These are phyloP conservation scores for Diplogasteroides magnus DNA, from an alignment of 1,140 invertebrate species.

Conservation along the genomic window DNA sequence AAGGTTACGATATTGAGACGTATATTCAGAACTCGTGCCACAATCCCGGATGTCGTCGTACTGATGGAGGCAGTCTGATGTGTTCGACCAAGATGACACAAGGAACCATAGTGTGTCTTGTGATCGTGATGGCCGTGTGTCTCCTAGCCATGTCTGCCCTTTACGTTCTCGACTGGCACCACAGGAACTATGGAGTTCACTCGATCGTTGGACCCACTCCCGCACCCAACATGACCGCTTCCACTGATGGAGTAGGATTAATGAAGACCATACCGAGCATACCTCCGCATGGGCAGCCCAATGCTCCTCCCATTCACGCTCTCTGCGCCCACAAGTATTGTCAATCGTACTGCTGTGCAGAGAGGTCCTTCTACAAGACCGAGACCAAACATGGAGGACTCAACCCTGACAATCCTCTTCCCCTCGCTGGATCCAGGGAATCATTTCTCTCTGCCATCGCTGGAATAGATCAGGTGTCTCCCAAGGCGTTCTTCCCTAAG, in stretches of 20 bases:
- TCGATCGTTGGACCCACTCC: conserved; percentile 12
- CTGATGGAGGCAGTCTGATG: conserved; percentile 12
- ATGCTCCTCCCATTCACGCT: background rate
- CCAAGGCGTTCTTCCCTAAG: background rate
- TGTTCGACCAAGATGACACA: conserved; percentile 29
- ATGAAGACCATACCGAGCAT: conserved; percentile 2
- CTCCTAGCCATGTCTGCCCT: conserved; percentile 43
- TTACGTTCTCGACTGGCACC: conserved; percentile 54
- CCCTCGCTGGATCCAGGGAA: background rate
- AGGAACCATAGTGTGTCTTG: conserved; percentile 33
- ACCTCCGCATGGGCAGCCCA: background rate
- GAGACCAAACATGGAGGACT: background rate
- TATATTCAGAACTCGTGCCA: conserved; percentile 5
- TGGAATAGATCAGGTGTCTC: background rate
- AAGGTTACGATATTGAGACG: conserved; percentile 9
- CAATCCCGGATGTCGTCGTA: conserved; percentile 6
- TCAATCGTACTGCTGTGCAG: background rate
- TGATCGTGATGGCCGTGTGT: conserved; percentile 35
- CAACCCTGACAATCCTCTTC: background rate
- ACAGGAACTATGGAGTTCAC: conserved; percentile 43
- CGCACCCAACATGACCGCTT: too few species aligned
- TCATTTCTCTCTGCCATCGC: background rate
- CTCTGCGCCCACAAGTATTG: background rate
- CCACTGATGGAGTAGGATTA: background rate
- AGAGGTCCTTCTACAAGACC: background rate